Base-by-base conservation (phyloP, 1,140 invertebrate genomes). In the Drosophila repleta region DNA sequence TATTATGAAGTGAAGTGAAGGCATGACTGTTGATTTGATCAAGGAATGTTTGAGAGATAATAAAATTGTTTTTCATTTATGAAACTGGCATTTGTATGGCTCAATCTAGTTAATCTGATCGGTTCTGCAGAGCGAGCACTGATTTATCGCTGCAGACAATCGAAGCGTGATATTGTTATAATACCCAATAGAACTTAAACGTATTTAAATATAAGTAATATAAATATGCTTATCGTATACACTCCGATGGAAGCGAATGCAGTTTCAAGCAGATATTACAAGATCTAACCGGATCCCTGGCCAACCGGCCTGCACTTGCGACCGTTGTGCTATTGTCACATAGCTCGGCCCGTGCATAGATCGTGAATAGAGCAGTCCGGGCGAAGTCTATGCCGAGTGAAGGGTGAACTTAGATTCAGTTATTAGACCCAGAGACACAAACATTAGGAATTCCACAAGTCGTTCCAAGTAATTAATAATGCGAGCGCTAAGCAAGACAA, bases 151-250 rank as follows among this genome's bases (percentile, higher is more conserved):
- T 43, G 10, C 7, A 24, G 62, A 51, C 4, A 46, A 46, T 11
- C 51, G 35, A 46, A 65, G 51, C 62, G 62, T 65, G 62, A 65
- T 48, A 52, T 56, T 26, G 41, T 65, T 52, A 32, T 17, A 51
- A 29, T 29, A 51, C 15, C 49, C 24, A 52, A 52, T 52, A 17
- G 3, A 29, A 51, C 1, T 26, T 29, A 17, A 29, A 29, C n/a
- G 21, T 15, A 52, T 52, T 18, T 32, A 32, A 18, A 18, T 52
- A 18, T 18, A 18, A 11, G 7, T 2, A 5, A 52, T n/a, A 35
- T 11, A 15, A 4, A 32, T 17, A 49, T 3, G 39, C 39, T 43
- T 43, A 43, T 43, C 39, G 8, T 43, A 17, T 32, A 17, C 24
- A 32, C 4, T 29, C 26, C 32, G 1, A 32, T 51, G 2, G n/a